Base-by-base conservation (phyloP, 2,113 vertebrate species). In the Siphamia tubifer region DNA sequence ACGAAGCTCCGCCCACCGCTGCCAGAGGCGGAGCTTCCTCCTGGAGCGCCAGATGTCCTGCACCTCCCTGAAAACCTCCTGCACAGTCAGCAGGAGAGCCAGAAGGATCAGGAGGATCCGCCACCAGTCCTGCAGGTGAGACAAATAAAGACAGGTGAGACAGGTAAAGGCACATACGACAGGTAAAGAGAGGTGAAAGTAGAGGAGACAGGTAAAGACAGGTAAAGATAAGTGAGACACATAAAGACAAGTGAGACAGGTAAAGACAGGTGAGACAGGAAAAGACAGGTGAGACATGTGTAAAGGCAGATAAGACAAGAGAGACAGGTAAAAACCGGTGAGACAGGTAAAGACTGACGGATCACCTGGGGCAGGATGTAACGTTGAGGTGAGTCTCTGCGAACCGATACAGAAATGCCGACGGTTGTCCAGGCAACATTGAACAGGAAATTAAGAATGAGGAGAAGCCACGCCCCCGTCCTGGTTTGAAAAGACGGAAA, bases 371-470 rank as follows among this genome's bases (percentile, higher is more conserved):
- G 89, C 7, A 92, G 72, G 34, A 66, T 16, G 12, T 91, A 91
- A 6, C 79, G 78, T 17, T 82, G 34, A 13, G 65, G 28, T 28
- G 80, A 74, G n/a, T 84, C 78, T 55, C 31, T 27, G 16, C 55
- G 38, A 16, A 83, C 61, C 0, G 90, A 90, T 36, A 88, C 78
- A 38, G 91, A 91, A 66, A 92, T 85, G 43, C 85, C 86, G 0
- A 90, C 84, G 0, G 77, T 86, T 3, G 91, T 92, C 91, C 91
- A 92, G 58, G 84, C 77, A 21, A 92, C n/a, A 4, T 90, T 92
- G 63, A 92, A 91, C 32, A 91, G 55, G 61, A 90, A 81, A 68
- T 91, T 92, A 9, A 91, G 64, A 42, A 89, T 32, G 7, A 91
- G 68, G 3, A 91, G 86, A 30, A 91, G 82, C 90, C 89, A 92